Evolutionary conservation across 2,113 vertebrate species (phyloP).

Genomic region (Riparia riparia): DNA sequence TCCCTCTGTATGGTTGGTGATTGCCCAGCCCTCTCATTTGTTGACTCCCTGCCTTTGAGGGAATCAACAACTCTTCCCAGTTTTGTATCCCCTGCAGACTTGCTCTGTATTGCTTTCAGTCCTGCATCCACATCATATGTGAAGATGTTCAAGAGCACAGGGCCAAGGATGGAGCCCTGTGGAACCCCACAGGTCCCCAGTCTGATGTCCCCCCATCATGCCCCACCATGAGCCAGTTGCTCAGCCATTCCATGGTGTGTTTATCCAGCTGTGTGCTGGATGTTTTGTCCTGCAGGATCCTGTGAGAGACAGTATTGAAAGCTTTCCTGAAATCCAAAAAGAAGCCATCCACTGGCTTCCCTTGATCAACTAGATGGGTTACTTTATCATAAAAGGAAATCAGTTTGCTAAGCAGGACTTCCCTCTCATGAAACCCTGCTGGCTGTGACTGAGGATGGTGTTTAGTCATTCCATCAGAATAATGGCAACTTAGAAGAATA

Average conservation of each 20-base stretch:
- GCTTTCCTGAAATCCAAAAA: background rate
- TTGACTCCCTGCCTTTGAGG: accelerated
- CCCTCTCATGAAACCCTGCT: background rate
- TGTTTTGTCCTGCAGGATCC: background rate
- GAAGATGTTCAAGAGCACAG: background rate
- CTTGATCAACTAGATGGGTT: background rate
- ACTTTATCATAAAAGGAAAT: background rate
- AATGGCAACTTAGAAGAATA: background rate
- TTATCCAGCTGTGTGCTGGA: background rate
- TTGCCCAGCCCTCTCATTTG: background rate
- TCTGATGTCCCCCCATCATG: background rate
- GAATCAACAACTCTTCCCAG: background rate
- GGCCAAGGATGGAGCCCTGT: accelerated
- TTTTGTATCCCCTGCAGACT: background rate
- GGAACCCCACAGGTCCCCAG: background rate
- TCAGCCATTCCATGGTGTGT: background rate
- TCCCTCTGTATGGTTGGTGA: background rate
- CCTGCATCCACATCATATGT: background rate
- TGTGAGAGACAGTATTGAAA: background rate
- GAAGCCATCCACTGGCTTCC: background rate
- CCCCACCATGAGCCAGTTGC: background rate
- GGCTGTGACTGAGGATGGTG: background rate
- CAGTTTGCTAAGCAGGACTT: background rate
- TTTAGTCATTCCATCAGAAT: background rate
- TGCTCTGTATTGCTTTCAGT: background rate